Evolutionary conservation across 2,113 vertebrate genomes (phyloP), one percentile per base, ranked within the genome.

Genomic region (Desmodus rotundus): DNA sequence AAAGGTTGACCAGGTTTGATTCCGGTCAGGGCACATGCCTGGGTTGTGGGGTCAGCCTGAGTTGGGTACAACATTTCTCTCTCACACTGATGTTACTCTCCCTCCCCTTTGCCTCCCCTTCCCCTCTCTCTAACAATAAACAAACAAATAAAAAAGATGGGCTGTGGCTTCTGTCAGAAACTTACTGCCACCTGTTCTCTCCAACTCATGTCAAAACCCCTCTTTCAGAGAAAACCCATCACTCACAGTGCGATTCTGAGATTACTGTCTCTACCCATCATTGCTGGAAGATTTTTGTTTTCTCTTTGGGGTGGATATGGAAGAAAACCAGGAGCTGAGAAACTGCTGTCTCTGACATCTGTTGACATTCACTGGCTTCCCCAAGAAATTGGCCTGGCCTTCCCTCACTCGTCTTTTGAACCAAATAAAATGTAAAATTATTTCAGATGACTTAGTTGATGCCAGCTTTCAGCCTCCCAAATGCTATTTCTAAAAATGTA

Each of bases 401-500:
- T 80, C 72, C 52, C 77, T 94, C 52, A 43, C 84, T 86, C 52
- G 4, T 93, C 73, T 90, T 97, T 87, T 63, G 80, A 94, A 95
- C 85, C 82, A 95, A 91, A 95, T 83, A 85, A 91, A 94, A 96
- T 87, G 74, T 74, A 85, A 94, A 95, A 91, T 89, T 61, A 94
- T 84, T 96, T 96, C 97, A 96, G 89, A 95, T 84, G 89, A 54
- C 85, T 95, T 92, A 47, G 52, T 78, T 12, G n/a, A 91, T 96
- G 96, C 94, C 97, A 97, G 86, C 83, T 94, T 81, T 38, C 89
- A n/a, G 92, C 31, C 45, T 94, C 93, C 94, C 82, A 94, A 97
- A 78, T 95, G 95, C 68, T 96, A 97, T 96, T 95, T 98, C 96
- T 93, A 94, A 97, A 98, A 76, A 76, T 74, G 76, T 91, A 74